Evolutionary conservation across 2,888 invertebrate species (phyloP).

Genomic region (Drosophila mettleri): DNA sequence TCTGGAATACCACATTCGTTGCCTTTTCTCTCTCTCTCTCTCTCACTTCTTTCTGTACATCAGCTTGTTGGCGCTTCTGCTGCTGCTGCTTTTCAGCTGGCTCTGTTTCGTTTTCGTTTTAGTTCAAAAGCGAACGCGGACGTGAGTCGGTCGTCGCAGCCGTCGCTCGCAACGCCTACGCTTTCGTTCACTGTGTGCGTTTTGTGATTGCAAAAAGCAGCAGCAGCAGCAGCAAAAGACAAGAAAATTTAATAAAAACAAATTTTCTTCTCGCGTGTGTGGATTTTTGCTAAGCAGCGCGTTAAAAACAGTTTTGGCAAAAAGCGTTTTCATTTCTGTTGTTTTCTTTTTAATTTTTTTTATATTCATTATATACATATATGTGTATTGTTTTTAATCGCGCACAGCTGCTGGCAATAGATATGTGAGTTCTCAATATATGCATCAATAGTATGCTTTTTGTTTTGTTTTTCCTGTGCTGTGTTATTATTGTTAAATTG

Average conservation of each 20-base stretch:
- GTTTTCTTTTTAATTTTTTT: slow-evolving; percentile 24
- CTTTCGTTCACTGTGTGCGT: slow-evolving; percentile 55
- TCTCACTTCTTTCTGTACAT: slow-evolving; percentile 15
- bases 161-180: slow-evolving; percentile 58
- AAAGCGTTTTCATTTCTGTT: slow-evolving; percentile 33
- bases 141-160: slow-evolving; percentile 60
- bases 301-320: slow-evolving; percentile 44
- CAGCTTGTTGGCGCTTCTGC: slow-evolving; percentile 39
- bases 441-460: slow-evolving; percentile 17
- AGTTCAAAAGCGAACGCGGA: slow-evolving; percentile 62
- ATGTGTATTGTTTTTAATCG: slow-evolving; percentile 55
- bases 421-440: slow-evolving; percentile 47
- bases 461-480: slow-evolving; percentile 34
- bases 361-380: slow-evolving; percentile 27
- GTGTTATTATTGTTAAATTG: slow-evolving; percentile 36
- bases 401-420: slow-evolving; percentile 56
- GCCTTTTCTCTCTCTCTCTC: slow-evolving; percentile 13
- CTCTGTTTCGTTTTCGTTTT: slow-evolving; percentile 48
- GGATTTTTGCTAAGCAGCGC: slow-evolving; percentile 31
- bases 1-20: slow-evolving; percentile 31
- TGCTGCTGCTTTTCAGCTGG: slow-evolving; percentile 36
- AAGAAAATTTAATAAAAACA: slow-evolving; percentile 45
- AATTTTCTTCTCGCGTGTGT: slow-evolving; percentile 54
- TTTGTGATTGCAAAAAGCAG: slow-evolving; percentile 70
- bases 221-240: slow-evolving; percentile 45